Base-by-base conservation (phyloP, 2,888 invertebrate genomes). In the Lasius fuliginosus region DNA sequence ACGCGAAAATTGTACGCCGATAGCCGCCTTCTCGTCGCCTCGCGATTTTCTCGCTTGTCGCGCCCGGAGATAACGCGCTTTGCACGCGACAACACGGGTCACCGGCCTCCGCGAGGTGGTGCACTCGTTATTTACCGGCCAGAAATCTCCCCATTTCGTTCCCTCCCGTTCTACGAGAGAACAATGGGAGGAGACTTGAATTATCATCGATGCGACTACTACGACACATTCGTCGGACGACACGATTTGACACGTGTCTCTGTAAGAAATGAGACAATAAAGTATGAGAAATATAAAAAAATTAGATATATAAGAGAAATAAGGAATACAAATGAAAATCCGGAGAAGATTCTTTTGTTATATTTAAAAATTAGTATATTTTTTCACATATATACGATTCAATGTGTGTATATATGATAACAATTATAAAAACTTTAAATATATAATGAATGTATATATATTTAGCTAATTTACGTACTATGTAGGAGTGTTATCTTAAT, bases 31-130 rank as follows among this genome's bases (percentile, higher is more conserved):
- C 49, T 53, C 85, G 90, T 89, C 88, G 89, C 74, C 77, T 85
- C 49, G 74, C 73, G 82, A 84, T 83, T 84, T 86, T 84, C 88
- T 86, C 85, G 60, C 79, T 79, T 79, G 85, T 85, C 85, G 67
- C 79, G 67, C 79, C 12, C 75, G 56, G 9, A 81, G 88, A 86
- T 85, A 89, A 86, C 82, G 81, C 88, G 82, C 73, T 83, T 82
- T 68, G 74, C 88, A 88, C 88, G 85, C 82, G 88, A 88, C 88
- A 82, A 75, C 82, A 33, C 84, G 87, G 88, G 88, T 88, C 88
- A 85, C 64, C 85, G 88, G 85, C 88, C 88, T 87, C 77, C 82
- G 60, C 56, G 83, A 69, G 69, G 77, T 85, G 88, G 82, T 76
- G 82, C 84, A 82, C 79, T 87, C 85, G 73, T 85, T 85, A 87